Percentiles rank a stretch among this genome's conserved stretches.
These are phyloP conservation scores for Meghimatium bilineatum DNA, from an alignment of 2,888 invertebrate genomes.

Conservation along the genomic window DNA sequence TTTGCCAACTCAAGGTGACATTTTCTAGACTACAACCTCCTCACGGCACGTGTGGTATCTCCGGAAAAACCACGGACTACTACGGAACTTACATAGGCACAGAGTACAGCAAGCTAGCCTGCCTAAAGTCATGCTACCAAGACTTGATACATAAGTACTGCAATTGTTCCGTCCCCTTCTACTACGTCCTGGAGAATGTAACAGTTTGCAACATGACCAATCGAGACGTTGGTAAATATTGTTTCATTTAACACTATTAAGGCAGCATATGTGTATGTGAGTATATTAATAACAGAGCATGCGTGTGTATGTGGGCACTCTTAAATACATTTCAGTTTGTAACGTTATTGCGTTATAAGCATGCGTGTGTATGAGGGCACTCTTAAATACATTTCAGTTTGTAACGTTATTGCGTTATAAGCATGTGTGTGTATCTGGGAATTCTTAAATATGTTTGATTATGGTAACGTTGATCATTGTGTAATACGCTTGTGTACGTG, in stretches of 20 bases:
- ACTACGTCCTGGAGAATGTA: constrained; percentile 53
- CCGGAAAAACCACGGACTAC: constrained; percentile 54
- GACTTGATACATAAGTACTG: constrained; percentile 67
- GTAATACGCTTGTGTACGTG: constrained; percentile 7
- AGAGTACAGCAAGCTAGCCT: constrained; percentile 73
- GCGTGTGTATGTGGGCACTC: not conserved
- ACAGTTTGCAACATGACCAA: constrained; percentile 57
- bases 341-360: too few relatives aligned
- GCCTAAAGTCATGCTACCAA: constrained; percentile 76
- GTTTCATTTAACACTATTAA: too few relatives aligned
- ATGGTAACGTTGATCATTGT: too few relatives aligned
- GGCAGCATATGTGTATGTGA: not conserved
- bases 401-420: too few relatives aligned
- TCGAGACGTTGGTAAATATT: constrained; percentile 50
- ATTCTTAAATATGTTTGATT: not conserved
- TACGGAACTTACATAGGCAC: constrained; percentile 56
- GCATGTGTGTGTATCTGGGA: constrained; percentile 11
- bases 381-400: not conserved
- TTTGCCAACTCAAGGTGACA: constrained; percentile 55
- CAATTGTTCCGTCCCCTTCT: constrained; percentile 67
- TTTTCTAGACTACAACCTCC: constrained; percentile 70
- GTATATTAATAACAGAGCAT: not conserved
- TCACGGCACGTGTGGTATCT: constrained; percentile 71
- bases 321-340: not conserved
- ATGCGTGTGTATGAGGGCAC: constrained; percentile 6